These are phyloP conservation scores for Calephelis perditalis DNA, from an alignment of 2,888 invertebrate genomes.

Conservation along the genomic window DNA sequence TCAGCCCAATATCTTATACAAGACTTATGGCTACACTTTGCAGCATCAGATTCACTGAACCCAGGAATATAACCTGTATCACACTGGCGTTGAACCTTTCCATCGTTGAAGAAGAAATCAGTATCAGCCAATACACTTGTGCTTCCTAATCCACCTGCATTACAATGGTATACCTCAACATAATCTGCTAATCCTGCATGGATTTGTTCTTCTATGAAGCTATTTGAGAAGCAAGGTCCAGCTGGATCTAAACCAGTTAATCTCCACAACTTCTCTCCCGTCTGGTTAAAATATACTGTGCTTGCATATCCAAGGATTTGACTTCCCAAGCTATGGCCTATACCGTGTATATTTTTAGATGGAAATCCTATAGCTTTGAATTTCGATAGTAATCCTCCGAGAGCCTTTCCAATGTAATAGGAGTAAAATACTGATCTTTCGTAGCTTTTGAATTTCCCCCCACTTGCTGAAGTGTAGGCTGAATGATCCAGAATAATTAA, in stretches of 20 bases:
- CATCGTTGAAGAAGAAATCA: constrained; percentile 79
- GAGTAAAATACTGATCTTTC: constrained; percentile 54
- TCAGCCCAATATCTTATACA: constrained; percentile 56
- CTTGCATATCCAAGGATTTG: constrained; percentile 60
- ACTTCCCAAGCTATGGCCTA: constrained; percentile 64
- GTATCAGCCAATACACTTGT: constrained; percentile 71
- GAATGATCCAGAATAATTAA: constrained; percentile 65
- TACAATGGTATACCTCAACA: constrained; percentile 80
- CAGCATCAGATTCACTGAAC: constrained; percentile 55
- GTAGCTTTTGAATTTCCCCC: constrained; percentile 56
- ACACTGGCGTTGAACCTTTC: constrained; percentile 75
- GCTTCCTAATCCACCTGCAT: constrained; percentile 73
- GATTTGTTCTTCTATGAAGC: constrained; percentile 61
- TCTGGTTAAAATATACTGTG: constrained; percentile 44
- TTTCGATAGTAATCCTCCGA: constrained; percentile 52
- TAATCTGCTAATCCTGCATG: constrained; percentile 74
- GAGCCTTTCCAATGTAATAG: constrained; percentile 52
- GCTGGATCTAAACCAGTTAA: constrained; percentile 66
- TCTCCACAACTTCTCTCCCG: constrained; percentile 53
- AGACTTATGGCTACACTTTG: constrained; percentile 65
- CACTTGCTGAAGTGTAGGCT: constrained; percentile 52
- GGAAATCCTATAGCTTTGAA: constrained; percentile 48
- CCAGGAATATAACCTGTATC: constrained; percentile 51
- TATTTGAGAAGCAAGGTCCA: constrained; percentile 66
- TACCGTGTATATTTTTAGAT: constrained; percentile 55